Base-by-base conservation (phyloP, 2,113 vertebrate genomes). In the Gobius niger region DNA sequence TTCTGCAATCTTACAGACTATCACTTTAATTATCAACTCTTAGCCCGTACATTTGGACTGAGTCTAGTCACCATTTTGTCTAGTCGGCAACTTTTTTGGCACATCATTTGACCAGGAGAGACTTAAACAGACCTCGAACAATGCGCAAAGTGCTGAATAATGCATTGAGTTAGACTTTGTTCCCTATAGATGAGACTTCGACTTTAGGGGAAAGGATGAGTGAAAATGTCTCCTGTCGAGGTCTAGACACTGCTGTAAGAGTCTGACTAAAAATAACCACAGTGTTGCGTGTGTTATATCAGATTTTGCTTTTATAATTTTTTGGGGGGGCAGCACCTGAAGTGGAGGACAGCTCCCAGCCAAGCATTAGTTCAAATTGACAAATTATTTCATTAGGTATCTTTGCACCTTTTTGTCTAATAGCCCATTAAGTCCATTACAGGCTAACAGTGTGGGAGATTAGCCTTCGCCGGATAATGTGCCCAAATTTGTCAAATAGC, bases 371-470 rank as follows among this genome's bases (percentile, higher is more conserved):
- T 64, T 19, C 60, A 34, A 34, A 34, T 34, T 62, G 68, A 84
- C 65, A 67, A 76, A 74, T 67, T 53, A 63, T 78, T 72, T 75
- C 34, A 75, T 82, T 76, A 69, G 63, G 42, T 66, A 51, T 80
- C 75, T 57, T 70, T 47, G 46, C 14, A 78, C 73, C 63, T 64
- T 84, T 57, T 85, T 82, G 64, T 72, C 24, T 63, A 72, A 74
- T 67, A 75, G 65, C 78, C 76, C 73, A 49, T 75, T 80, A 79
- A 67, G 66, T 78, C 70, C 65, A 69, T 77, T 82, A 77, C 52
- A 34, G 52, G 70, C 66, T 66, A 49, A 13, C 47, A 64, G 72
- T 68, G 68, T 47, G 63, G 75, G 70, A 80, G 75, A 75, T 82
- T 78, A 83, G 72, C 74, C 57, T 19, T 60, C 47, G 44, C 8